phyloP scores from a whole-genome alignment of 2,797 vertebrate genomes.

The Eremophila alpestris region DNA sequence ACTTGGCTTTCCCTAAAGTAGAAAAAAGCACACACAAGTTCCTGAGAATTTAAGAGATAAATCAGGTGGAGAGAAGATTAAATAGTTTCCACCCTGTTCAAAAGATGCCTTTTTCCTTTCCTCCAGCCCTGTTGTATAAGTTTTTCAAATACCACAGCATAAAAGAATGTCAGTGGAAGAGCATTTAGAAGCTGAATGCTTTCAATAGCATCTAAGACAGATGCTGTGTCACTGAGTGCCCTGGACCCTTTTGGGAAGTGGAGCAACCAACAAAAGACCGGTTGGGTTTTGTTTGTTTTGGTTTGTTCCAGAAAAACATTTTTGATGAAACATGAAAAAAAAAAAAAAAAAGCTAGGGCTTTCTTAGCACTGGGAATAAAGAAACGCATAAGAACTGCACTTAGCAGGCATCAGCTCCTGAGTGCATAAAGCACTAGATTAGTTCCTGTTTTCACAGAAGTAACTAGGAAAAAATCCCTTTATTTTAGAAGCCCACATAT shows the following conservation, averaged over 20 bases:
- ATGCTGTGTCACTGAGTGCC: conserved; percentile 21
- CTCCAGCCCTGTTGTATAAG: not conserved
- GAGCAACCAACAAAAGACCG: not conserved
- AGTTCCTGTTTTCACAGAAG: not conserved
- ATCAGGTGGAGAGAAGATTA: conserved; percentile 8
- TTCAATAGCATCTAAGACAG: conserved; percentile 30
- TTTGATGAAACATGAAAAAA: not conserved
- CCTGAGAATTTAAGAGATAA: not conserved
- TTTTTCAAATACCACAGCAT: conserved; percentile 51
- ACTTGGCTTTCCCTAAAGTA: not conserved
- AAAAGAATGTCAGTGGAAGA: conserved; percentile 30
- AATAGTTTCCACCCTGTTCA: conserved; percentile 27
- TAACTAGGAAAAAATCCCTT: not conserved
- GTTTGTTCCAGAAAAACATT: conserved; percentile 47
- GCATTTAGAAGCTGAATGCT: conserved; percentile 1
- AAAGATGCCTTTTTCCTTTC: conserved; percentile 3
- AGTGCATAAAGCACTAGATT: not conserved
- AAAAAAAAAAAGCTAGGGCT: not conserved
- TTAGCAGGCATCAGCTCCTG: not conserved
- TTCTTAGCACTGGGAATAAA: not conserved
- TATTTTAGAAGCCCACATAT: not conserved
- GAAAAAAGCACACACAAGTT: not conserved
- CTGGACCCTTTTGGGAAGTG: conserved; percentile 7
- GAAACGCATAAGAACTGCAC: not conserved
- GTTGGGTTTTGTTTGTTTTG: conserved; percentile 46